These are phyloP conservation scores for Callinectes sapidus DNA, from an alignment of 2,888 invertebrate species.

Conservation along the genomic window DNA sequence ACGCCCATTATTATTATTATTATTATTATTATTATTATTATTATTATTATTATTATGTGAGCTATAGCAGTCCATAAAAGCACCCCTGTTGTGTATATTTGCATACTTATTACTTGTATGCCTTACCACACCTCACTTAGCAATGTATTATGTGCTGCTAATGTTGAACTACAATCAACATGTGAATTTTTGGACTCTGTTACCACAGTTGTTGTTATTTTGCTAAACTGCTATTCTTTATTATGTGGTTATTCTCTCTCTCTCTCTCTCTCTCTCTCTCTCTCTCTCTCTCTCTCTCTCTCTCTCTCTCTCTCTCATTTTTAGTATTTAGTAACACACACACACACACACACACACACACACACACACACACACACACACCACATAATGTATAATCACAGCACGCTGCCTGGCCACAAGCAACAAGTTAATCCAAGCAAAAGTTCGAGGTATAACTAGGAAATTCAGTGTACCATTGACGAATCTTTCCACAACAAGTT, in stretches of 20 bases:
- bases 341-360: neutral
- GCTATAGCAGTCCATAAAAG: no score
- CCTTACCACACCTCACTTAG: neutral
- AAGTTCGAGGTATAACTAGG: neutral
- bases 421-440: neutral
- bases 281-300: no score
- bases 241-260: neutral
- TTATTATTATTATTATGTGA: no score
- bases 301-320: no score
- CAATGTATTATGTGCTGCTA: neutral
- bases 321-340: no score
- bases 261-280: neutral
- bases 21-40: no score
- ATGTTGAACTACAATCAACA: neutral
- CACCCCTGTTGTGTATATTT: no score
- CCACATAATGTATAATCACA: slow-evolving; percentile 3
- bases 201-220: neutral
- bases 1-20: no score
- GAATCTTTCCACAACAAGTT: neutral
- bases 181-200: neutral
- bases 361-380: slow-evolving; percentile 35
- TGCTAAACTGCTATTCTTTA: neutral
- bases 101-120: neutral
- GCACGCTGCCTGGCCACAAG: slow-evolving; percentile 30
- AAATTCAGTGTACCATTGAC: neutral